Percentiles rank a stretch among this genome's conserved stretches.
Conservation (phyloP, 2,888 invertebrate genomes). For the Dioctria rufipes region DNA sequence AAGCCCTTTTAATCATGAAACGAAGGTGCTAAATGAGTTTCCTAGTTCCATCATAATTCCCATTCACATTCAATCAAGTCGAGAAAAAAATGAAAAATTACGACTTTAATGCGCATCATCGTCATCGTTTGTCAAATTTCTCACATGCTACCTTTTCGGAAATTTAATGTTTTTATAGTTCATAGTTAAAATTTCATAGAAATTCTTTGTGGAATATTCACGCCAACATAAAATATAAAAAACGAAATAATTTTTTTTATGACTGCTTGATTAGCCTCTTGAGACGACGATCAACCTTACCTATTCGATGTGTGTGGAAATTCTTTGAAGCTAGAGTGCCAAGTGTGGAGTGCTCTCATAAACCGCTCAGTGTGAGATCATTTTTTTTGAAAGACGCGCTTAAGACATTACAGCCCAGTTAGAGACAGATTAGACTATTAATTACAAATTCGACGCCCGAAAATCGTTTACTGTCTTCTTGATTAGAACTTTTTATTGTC, state of each 20-base stretch:
- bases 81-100: not conserved
- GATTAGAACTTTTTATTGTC: slow-evolving; percentile 51
- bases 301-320: not conserved
- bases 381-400: slow-evolving; percentile 23
- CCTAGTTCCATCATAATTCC: slow-evolving; percentile 32
- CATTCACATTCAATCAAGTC: not conserved
- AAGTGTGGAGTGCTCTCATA: slow-evolving; percentile 47
- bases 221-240: slow-evolving; percentile 40
- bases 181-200: slow-evolving; percentile 28
- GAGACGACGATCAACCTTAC: slow-evolving; percentile 5
- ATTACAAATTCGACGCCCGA: slow-evolving; percentile 53
- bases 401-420: slow-evolving; percentile 17
- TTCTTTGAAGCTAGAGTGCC: slow-evolving; percentile 24
- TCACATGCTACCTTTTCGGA: slow-evolving; percentile 41
- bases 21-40: slow-evolving; percentile 47
- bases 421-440: slow-evolving; percentile 53
- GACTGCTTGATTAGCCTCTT: slow-evolving; percentile 43
- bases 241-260: slow-evolving; percentile 28
- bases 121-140: slow-evolving; percentile 45
- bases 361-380: slow-evolving; percentile 46
- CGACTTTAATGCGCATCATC: not conserved
- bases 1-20: slow-evolving; percentile 24
- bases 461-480: slow-evolving; percentile 52
- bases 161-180: slow-evolving; percentile 13
- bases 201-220: slow-evolving; percentile 29